phyloP scores from a whole-genome alignment of 1,140 invertebrate species.

The Pemphigus obesinymphae region DNA sequence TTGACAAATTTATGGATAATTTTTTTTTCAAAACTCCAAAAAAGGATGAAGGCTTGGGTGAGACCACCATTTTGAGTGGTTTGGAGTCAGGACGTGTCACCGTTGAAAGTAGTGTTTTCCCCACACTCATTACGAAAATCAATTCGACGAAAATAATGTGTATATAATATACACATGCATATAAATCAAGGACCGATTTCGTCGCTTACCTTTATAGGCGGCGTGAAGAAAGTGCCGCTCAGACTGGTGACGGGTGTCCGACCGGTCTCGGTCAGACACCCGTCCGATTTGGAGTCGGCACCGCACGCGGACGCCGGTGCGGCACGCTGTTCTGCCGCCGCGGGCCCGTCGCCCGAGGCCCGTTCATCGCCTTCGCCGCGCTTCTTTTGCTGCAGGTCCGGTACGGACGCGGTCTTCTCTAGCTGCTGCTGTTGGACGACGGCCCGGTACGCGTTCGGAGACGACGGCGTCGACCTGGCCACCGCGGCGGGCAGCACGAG shows the following conservation, averaged over 20 bases:
- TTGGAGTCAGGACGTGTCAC: too few relatives aligned
- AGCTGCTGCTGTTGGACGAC: constrained; percentile 12
- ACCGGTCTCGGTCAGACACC: background rate
- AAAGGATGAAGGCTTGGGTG: too few relatives aligned
- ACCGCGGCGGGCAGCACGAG: background rate
- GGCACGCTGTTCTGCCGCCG: background rate
- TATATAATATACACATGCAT: too few relatives aligned
- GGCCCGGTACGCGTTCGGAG: constrained; percentile 12
- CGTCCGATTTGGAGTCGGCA: constrained; percentile 24
- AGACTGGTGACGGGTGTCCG: constrained; percentile 9
- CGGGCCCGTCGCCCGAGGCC: background rate
- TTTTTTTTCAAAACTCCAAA: too few relatives aligned
- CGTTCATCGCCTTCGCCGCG: background rate
- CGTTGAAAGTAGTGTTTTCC: too few relatives aligned
- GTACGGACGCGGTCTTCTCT: constrained; percentile 33
- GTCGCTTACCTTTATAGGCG: background rate
- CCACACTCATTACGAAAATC: too few relatives aligned
- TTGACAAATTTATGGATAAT: too few relatives aligned
- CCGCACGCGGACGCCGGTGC: constrained; percentile 7
- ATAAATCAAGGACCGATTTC: background rate
- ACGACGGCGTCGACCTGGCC: constrained; percentile 21
- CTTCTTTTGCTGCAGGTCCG: constrained; percentile 10
- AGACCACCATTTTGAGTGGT: too few relatives aligned
- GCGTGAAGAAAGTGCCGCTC: constrained; percentile 6
- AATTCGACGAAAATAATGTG: too few relatives aligned